Evolutionary conservation across 1,140 invertebrate species (phyloP).

Genomic region (Andrena cerasifolii): DNA sequence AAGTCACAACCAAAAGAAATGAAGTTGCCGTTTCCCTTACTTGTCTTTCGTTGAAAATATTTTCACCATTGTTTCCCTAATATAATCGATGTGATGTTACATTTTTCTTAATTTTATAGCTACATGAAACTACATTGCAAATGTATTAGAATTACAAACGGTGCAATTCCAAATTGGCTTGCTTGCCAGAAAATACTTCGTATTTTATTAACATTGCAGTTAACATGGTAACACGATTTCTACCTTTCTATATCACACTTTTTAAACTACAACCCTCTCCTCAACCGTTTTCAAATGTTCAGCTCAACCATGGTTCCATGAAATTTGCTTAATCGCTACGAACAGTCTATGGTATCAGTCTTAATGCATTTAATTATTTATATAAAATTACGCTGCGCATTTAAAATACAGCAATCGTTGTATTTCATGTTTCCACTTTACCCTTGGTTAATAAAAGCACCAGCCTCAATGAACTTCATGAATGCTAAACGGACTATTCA

Average conservation of each 20-base stretch:
- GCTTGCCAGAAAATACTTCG: too few species aligned
- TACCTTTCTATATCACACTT: not conserved
- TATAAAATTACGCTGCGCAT: not conserved
- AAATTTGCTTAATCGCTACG: constrained; percentile 28
- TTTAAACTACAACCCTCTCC: not conserved
- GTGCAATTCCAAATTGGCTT: constrained; percentile 29
- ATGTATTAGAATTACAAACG: constrained; percentile 17
- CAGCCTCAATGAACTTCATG: not conserved
- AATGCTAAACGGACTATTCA: not conserved
- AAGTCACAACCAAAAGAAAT: not conserved
- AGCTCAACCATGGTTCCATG: not conserved
- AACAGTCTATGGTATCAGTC: constrained; percentile 48
- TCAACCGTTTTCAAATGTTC: not conserved
- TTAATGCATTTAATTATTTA: constrained; percentile 9
- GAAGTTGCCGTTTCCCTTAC: not conserved
- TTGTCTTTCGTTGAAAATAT: not conserved
- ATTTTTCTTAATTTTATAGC: too few species aligned
- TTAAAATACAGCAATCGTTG: not conserved
- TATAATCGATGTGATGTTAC: too few species aligned
- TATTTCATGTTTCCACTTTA: not conserved
- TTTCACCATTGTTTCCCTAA: not conserved
- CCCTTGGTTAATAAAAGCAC: not conserved
- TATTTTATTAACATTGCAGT: too few species aligned
- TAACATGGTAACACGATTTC: too few species aligned
- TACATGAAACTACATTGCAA: not conserved